Percentiles rank a stretch among this genome's conserved stretches.
Conservation (phyloP, 2,797 vertebrate species). For the Pelochelys cantorii region DNA sequence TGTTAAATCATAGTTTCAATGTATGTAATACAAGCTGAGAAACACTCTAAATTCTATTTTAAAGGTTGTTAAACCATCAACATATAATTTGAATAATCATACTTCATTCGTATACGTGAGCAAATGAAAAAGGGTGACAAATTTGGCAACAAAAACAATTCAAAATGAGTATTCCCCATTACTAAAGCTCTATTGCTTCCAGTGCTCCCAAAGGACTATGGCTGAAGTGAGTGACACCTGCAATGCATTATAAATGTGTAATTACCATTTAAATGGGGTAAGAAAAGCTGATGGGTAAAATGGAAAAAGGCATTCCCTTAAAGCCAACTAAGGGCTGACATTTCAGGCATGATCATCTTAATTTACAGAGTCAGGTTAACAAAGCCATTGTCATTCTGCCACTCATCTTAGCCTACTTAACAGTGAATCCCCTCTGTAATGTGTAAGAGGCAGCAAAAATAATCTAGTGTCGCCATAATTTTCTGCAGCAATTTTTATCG, state of each 20-base stretch:
- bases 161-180: constrained; percentile 53
- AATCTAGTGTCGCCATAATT: constrained; percentile 42
- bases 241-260: constrained; percentile 79
- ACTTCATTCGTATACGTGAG: constrained; percentile 62
- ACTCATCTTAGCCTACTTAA: constrained; percentile 63
- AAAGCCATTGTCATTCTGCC: constrained; percentile 73
- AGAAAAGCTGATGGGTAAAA: constrained; percentile 74
- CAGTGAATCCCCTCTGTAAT: constrained; percentile 12
- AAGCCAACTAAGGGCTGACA: constrained; percentile 67
- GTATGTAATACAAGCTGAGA: constrained; percentile 40
- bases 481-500: constrained; percentile 64
- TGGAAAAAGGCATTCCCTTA: constrained; percentile 70
- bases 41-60: constrained; percentile 41
- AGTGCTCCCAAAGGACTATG: constrained; percentile 66
- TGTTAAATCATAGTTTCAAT: constrained; percentile 63
- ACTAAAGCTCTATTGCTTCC: constrained; percentile 64
- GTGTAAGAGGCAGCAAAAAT: constrained; percentile 14
- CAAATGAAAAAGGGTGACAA: constrained; percentile 64
- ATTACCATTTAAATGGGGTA: constrained; percentile 82
- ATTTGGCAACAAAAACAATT: constrained; percentile 70
- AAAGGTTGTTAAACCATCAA: constrained; percentile 60
- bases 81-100: constrained; percentile 72
- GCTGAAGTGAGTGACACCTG: constrained; percentile 70
- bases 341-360: constrained; percentile 66
- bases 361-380: constrained; percentile 74